Conservation (phyloP, 2,797 vertebrate species). For the Bovichtus diacanthus region DNA sequence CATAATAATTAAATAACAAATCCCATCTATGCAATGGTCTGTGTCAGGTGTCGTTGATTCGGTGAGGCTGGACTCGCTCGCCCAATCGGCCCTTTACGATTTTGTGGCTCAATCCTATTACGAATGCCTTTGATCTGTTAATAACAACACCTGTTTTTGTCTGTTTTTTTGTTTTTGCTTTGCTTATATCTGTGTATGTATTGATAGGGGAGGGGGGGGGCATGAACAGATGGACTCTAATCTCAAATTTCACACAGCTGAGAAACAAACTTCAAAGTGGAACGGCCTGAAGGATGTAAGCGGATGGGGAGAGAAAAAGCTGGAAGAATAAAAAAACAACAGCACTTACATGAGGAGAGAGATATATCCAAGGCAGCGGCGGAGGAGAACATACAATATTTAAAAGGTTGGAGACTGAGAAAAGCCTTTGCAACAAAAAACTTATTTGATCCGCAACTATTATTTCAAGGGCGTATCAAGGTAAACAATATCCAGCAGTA, state of each 20-base stretch:
- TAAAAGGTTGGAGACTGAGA: slow-evolving; percentile 69
- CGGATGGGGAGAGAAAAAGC: slow-evolving; percentile 11
- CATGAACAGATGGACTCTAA: slow-evolving; percentile 68
- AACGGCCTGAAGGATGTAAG: slow-evolving; percentile 62
- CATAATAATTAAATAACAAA: too few species aligned
- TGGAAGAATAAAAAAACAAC: slow-evolving; percentile 59
- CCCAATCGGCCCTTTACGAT: background rate
- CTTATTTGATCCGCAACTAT: slow-evolving; percentile 70
- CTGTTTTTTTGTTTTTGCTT: slow-evolving; percentile 47
- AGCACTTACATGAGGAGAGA: slow-evolving; percentile 71
- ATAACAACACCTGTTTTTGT: slow-evolving; percentile 15
- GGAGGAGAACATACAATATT: slow-evolving; percentile 73
- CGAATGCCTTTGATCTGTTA: slow-evolving; percentile 18
- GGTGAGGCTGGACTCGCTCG: slow-evolving; percentile 6
- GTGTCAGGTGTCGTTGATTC: slow-evolving; percentile 32
- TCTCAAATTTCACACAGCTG: slow-evolving; percentile 65
- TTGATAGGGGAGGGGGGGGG: slow-evolving; percentile 5
- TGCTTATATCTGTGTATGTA: slow-evolving; percentile 48
- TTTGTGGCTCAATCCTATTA: background rate
- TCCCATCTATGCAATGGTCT: slow-evolving; percentile 6
- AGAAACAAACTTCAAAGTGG: slow-evolving; percentile 73
- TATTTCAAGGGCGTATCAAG: slow-evolving; percentile 76
- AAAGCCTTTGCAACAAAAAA: slow-evolving; percentile 61
- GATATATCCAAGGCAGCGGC: slow-evolving; percentile 53
- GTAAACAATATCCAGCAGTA: slow-evolving; percentile 69